phyloP scores from a whole-genome alignment of 2,888 invertebrate genomes.

The Drosophila atroscutellata region DNA sequence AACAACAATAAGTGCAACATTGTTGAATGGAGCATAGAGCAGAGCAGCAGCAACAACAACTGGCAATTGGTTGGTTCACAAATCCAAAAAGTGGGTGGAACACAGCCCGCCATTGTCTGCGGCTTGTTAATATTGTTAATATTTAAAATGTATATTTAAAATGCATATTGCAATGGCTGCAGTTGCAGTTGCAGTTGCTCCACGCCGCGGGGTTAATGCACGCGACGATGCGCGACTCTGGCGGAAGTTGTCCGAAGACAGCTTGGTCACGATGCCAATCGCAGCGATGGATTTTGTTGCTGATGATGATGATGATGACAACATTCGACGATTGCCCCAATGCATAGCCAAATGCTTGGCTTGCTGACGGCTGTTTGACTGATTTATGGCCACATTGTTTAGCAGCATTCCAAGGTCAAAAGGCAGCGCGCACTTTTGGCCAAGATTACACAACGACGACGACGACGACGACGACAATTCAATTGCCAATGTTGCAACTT shows the following conservation, averaged over 20 bases:
- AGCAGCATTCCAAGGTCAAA: constrained; percentile 1
- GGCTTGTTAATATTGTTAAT: constrained; percentile 31
- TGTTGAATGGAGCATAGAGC: constrained; percentile 69
- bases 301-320: constrained; percentile 35
- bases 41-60: constrained; percentile 11
- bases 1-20: constrained; percentile 47
- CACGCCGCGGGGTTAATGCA: constrained; percentile 65
- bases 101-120: constrained; percentile 57
- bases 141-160: constrained; percentile 31
- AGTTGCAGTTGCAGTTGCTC: constrained; percentile 27
- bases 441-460: constrained; percentile 62
- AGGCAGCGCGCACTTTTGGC: constrained; percentile 12
- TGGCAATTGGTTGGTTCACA: constrained; percentile 29
- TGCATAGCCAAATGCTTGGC: constrained; percentile 7
- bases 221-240: constrained; percentile 44
- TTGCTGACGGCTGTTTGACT: constrained; percentile 15
- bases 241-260: constrained; percentile 58
- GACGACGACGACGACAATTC: background rate
- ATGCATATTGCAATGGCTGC: constrained; percentile 44
- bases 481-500: background rate
- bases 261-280: constrained; percentile 58
- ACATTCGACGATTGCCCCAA: constrained; percentile 33
- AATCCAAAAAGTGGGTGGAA: constrained; percentile 61
- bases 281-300: constrained; percentile 36
- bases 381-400: constrained; percentile 68